phyloP scores from a whole-genome alignment of 1,140 invertebrate genomes.

The Latrodectus geometricus region DNA sequence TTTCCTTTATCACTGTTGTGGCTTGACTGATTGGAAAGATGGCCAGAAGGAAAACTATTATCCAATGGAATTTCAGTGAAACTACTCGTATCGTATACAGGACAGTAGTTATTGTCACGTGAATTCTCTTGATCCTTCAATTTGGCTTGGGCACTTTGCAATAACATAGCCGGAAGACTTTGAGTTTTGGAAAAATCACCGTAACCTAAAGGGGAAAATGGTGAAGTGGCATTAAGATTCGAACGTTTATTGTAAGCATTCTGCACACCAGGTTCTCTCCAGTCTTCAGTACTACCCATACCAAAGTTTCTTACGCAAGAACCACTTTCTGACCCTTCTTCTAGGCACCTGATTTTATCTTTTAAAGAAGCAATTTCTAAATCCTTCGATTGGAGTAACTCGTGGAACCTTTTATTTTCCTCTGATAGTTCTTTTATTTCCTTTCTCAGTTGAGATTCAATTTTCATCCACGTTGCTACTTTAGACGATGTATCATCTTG shows the following conservation, averaged over 20 bases:
- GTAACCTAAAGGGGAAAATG: conserved; percentile 44
- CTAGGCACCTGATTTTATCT: conserved; percentile 37
- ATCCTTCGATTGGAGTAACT: conserved; percentile 19
- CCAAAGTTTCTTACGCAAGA: conserved; percentile 57
- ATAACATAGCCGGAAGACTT: conserved; percentile 51
- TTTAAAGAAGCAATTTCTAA: conserved; percentile 51
- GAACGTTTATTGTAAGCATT: conserved; percentile 40
- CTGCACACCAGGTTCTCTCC: conserved; percentile 47
- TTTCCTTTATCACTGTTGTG: not conserved
- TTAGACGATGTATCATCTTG: conserved; percentile 36
- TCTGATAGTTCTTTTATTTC: conserved; percentile 25
- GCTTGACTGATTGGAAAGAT: not conserved
- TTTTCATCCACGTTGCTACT: conserved; percentile 42
- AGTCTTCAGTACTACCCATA: conserved; percentile 55
- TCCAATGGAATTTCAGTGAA: conserved; percentile 47
- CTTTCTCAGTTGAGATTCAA: conserved; percentile 35
- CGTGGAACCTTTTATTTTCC: conserved; percentile 18
- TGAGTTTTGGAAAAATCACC: conserved; percentile 59
- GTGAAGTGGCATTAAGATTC: conserved; percentile 34
- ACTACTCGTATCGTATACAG: conserved; percentile 38
- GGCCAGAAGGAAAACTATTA: conserved; percentile 24
- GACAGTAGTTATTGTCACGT: conserved; percentile 1
- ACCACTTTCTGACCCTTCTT: conserved; percentile 21
- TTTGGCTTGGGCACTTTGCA: conserved; percentile 18
- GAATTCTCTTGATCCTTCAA: conserved; percentile 30